Base-by-base conservation (phyloP, 2,113 vertebrate genomes). In the Sapayoa aenigma region DNA sequence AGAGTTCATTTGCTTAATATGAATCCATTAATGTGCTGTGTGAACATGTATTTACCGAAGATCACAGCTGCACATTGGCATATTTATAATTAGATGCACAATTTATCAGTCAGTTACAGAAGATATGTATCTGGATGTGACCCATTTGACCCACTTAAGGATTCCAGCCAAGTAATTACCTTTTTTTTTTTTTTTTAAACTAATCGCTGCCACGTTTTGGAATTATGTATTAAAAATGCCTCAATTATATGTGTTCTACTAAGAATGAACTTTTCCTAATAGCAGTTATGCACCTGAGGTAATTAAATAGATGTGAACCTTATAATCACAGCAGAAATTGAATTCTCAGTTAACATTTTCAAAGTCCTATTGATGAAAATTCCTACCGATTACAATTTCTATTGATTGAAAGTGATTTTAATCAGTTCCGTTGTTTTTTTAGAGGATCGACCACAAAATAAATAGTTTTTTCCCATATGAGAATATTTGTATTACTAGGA, bases 351-450 rank as follows among this genome's bases (percentile, higher is more conserved):
- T 91, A 89, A 79, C 67, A 69, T 73, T 93, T 95, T 59, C 44
- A 7, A 87, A 93, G 77, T 73, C 59, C 9, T 96, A 79, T 94
- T 46, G 87, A 95, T 87, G 66, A 78, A 89, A 50, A 93, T 93
- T 93, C 78, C 37, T 79, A 50, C 37, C 69, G 79, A 83, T 92
- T 84, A 90, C 15, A 4, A 83, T 86, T 92, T 50, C 27, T 90
- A 95, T 94, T 95, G 94, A 93, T 80, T 92, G 59, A 85, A 96
- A 85, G 14, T 87, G 12, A 95, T 89, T 85, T 94, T 82, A 89
- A 93, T 93, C 82, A 44, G 62, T 91, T 84, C 46, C n/a, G 74
- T 62, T 95, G 58, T 12, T 87, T 94, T 96, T 93, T 75, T 65
- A 82, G 46, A 87, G 67, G 50, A 87, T 39, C 95, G 94, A 91